These are phyloP conservation scores for Sphaeramia orbicularis DNA, from an alignment of 2,797 vertebrate species.

Conservation along the genomic window DNA sequence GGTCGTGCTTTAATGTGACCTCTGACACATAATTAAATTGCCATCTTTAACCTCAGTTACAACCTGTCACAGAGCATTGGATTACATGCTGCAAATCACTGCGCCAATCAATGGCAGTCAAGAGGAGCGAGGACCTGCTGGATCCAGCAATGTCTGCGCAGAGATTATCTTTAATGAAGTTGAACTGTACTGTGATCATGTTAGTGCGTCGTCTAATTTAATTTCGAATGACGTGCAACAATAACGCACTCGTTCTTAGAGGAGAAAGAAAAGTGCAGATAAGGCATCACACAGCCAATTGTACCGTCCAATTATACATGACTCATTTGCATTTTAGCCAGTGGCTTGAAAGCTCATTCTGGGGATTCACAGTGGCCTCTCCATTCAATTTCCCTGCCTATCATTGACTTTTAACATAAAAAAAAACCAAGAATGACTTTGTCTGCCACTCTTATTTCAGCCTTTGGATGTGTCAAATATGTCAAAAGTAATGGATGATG, in stretches of 20 bases:
- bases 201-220: slow-evolving; percentile 64
- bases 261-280: slow-evolving; percentile 27
- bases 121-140: slow-evolving; percentile 23
- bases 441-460: no score
- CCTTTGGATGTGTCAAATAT: no score
- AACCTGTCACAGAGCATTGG: slow-evolving; percentile 79
- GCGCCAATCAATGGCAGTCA: slow-evolving; percentile 72
- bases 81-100: slow-evolving; percentile 81
- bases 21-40: slow-evolving; percentile 87
- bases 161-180: slow-evolving; percentile 77
- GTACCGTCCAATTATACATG: slow-evolving; percentile 7
- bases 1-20: slow-evolving; percentile 82
- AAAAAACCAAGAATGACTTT: no score
- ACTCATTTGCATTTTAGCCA: slow-evolving; percentile 16
- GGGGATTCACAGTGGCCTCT: neutral
- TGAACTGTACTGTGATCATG: slow-evolving; percentile 73
- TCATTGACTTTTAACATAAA: no score
- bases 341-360: neutral
- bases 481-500: no score
- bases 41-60: slow-evolving; percentile 87
- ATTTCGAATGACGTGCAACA: slow-evolving; percentile 47
- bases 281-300: slow-evolving; percentile 15
- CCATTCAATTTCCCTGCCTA: no score
- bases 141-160: slow-evolving; percentile 27
- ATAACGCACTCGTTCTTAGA: slow-evolving; percentile 29